Percentiles rank a stretch among this genome's conserved stretches.
phyloP scores from a whole-genome alignment of 2,797 vertebrate species.

The Smutsia temminckii region DNA sequence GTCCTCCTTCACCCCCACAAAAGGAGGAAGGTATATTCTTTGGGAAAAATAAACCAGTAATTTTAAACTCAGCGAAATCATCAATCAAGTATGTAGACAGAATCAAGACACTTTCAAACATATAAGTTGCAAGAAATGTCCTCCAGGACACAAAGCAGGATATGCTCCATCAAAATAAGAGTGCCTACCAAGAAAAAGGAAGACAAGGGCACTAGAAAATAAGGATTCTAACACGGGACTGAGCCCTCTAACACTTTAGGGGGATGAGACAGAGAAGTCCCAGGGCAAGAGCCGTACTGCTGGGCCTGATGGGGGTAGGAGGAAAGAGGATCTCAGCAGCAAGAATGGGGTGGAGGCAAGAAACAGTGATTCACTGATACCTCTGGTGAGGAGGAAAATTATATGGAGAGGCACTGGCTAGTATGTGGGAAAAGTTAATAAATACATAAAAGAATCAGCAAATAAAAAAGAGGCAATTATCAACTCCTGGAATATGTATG shows the following conservation, averaged over 20 bases:
- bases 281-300: background rate
- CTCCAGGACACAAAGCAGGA: background rate
- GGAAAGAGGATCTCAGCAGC: background rate
- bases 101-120: conserved; percentile 9
- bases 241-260: rapidly evolving
- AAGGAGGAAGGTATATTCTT: conserved; percentile 1
- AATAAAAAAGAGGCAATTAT: background rate
- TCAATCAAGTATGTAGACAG: background rate
- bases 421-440: background rate
- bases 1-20: background rate
- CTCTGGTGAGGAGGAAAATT: background rate
- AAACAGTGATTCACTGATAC: background rate
- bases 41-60: conserved; percentile 23
- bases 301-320: background rate
- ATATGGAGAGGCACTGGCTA: background rate
- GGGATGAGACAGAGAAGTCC: background rate
- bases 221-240: rapidly evolving
- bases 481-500: background rate
- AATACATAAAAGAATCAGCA: background rate
- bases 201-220: background rate
- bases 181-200: background rate
- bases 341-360: background rate
- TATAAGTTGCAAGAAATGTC: background rate
- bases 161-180: background rate
- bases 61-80: conserved; percentile 26